Evolutionary conservation across 2,888 invertebrate genomes (phyloP), one percentile per base, ranked within the genome.

Genomic region (Neoascia interrupta): DNA sequence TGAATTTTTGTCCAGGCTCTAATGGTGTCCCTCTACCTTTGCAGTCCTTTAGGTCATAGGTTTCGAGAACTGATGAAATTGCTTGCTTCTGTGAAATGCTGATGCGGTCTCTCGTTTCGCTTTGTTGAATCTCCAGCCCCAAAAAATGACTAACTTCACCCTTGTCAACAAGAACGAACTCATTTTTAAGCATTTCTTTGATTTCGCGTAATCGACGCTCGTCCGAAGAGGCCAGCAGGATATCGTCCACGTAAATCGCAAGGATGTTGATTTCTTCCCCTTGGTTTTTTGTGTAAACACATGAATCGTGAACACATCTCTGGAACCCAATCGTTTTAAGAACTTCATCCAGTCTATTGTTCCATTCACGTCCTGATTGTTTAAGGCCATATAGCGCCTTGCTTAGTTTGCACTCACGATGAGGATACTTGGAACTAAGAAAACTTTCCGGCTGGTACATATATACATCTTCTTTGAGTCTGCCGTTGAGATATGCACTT

Each of bases 371-470:
- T 23, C 60, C 60, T 6, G 36, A 47, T 11, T 37, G 60, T 26
- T 47, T 47, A 2, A 61, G 61, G n/a, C n/a, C n/a, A n/a, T n/a
- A n/a, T n/a, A n/a, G n/a, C n/a, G n/a, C 5, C 36, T 45, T 58
- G 19, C n/a, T 43, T 15, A 61, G 6, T 45, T n/a, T 47, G 23
- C 60, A 61, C 5, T 26, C 37, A 18, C 6, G 37, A 5, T 47
- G 34, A 21, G 61, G 28, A 23, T 53, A 43, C 13, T 47, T 36
- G 10, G 1, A 11, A 21, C 28, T 41, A 2, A 45, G 13, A 15
- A 60, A 79, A 5, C 34, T 8, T n/a, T 66, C 61, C 8, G 49
- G 79, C 21, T 79, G 66, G 6, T 13, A 13, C 54, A 79, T 66
- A 13, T 53, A 79, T 0, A 66, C 28, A 16, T 45, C 54, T 19